phyloP scores from a whole-genome alignment of 2,113 vertebrate species.

The Tenebrosternarchus preto region DNA sequence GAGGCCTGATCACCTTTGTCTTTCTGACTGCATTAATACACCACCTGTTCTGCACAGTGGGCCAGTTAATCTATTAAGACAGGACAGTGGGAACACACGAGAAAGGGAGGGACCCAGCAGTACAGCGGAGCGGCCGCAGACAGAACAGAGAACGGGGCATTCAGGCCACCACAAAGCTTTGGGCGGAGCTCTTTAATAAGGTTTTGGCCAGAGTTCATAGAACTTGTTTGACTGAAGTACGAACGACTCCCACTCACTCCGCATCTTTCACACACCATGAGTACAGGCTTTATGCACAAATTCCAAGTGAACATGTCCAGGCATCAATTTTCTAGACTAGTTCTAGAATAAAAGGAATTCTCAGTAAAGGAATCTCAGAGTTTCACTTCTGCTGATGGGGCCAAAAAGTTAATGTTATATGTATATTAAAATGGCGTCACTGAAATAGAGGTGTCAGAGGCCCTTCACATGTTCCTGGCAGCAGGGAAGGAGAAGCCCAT shows the following conservation, averaged over 20 bases:
- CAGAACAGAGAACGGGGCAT: background rate
- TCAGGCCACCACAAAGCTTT: constrained; percentile 13
- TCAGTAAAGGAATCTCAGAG: background rate
- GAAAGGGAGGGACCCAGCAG: constrained; percentile 26
- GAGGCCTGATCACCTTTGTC: background rate
- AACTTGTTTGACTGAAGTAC: background rate
- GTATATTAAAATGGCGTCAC: background rate
- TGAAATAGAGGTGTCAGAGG: background rate
- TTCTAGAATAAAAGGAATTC: background rate
- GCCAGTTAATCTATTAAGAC: constrained; percentile 22
- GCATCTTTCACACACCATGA: background rate
- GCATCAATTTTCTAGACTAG: background rate
- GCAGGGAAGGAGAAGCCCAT: background rate
- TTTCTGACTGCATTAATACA: constrained; percentile 17
- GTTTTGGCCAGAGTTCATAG: constrained; percentile 28
- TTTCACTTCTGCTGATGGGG: background rate
- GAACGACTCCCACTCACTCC: constrained; percentile 1
- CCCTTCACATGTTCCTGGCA: background rate
- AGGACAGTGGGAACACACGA: constrained; percentile 16
- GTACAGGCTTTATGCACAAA: background rate
- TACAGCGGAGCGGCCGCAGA: background rate
- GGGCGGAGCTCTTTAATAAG: constrained; percentile 19
- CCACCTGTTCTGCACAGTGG: constrained; percentile 27
- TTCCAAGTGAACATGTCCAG: no score
- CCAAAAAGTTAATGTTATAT: background rate